Evolutionary conservation across 2,113 vertebrate genomes (phyloP).

Genomic region (Scytalopus superciliaris): DNA sequence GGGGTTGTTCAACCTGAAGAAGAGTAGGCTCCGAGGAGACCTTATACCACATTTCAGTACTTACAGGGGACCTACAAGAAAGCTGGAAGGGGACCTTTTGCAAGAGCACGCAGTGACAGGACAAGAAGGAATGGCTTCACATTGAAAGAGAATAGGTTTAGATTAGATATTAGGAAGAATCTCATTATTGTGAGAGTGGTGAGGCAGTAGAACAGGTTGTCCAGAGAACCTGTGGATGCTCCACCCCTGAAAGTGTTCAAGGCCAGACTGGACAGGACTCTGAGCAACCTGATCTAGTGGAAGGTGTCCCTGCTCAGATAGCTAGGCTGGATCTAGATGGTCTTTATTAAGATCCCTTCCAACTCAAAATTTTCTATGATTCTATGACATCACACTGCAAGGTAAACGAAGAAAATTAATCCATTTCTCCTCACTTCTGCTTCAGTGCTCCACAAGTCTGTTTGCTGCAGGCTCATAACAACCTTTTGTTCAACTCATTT

Average conservation of each 20-base stretch:
- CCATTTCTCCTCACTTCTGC: background rate
- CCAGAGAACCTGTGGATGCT: background rate
- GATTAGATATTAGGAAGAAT: background rate
- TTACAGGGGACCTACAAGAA: background rate
- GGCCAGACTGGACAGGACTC: background rate
- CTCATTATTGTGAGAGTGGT: background rate
- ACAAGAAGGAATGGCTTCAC: background rate
- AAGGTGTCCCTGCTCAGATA: background rate
- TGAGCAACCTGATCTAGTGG: background rate
- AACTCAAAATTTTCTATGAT: background rate
- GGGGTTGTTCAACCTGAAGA: background rate
- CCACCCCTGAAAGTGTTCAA: background rate
- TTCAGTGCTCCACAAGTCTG: background rate
- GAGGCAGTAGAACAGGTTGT: background rate
- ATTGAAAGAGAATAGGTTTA: background rate
- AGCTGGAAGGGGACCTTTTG: background rate
- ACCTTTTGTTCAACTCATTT: background rate
- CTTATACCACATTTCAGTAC: background rate
- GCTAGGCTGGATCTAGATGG: rapidly evolving
- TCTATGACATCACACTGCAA: background rate
- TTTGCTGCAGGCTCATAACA: background rate
- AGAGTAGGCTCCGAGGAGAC: background rate
- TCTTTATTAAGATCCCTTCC: background rate
- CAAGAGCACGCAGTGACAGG: background rate
- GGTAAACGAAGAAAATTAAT: background rate